phyloP scores from a whole-genome alignment of 1,140 invertebrate species.

The Atta cephalotes region DNA sequence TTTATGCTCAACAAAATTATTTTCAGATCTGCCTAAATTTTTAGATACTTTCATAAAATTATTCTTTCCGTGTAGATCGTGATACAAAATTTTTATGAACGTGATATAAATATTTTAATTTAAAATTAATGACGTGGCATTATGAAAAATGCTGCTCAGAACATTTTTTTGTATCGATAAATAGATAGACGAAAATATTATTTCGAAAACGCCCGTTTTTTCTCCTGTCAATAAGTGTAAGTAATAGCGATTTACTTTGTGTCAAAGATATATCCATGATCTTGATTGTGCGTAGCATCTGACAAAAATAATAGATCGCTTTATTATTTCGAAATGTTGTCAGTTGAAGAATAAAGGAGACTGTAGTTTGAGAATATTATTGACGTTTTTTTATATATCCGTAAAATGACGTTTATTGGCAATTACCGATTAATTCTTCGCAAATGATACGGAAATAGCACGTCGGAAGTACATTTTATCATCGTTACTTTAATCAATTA shows the following conservation, averaged over 20 bases:
- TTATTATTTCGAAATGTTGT: conserved; percentile 12
- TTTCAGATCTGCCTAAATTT: too few species aligned
- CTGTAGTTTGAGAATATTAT: neutral
- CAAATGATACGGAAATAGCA: neutral
- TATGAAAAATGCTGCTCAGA: neutral
- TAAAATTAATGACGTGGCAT: neutral
- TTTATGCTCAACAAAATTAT: too few species aligned
- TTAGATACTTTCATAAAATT: neutral
- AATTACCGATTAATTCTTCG: neutral
- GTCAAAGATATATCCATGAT: conserved; percentile 47
- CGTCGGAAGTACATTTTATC: neutral
- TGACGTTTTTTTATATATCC: neutral
- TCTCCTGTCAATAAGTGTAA: conserved; percentile 18
- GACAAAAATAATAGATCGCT: conserved; percentile 11
- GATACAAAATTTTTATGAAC: neutral
- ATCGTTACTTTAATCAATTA: neutral
- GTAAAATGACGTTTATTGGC: neutral
- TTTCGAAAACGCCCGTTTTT: conserved; percentile 6
- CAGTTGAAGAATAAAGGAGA: neutral
- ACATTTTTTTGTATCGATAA: neutral
- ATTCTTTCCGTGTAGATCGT: neutral
- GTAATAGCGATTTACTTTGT: conserved; percentile 29
- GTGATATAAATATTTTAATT: neutral
- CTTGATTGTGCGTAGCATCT: conserved; percentile 34
- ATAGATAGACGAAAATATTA: neutral